Evolutionary conservation across 2,113 vertebrate species (phyloP).

Genomic region (Mus pahari): DNA sequence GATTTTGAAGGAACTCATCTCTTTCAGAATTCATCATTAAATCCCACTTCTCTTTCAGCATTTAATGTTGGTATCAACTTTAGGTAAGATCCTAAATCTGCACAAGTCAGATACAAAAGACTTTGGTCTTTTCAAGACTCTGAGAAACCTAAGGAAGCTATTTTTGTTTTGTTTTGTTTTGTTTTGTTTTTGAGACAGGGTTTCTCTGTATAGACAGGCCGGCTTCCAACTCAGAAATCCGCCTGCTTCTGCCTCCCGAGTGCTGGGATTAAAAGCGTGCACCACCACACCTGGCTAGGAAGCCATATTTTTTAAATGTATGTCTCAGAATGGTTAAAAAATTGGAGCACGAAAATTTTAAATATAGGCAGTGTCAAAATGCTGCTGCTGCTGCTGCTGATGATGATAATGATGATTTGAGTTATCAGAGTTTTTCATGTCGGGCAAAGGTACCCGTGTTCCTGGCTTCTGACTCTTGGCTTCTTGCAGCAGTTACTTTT

Average conservation of each 20-base stretch:
- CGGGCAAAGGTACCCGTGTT: background rate
- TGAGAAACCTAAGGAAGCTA: too few species aligned
- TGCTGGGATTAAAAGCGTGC: too few species aligned
- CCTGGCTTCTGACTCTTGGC: background rate
- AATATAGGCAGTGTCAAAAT: background rate
- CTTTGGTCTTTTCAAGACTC: background rate
- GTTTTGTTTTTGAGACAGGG: too few species aligned
- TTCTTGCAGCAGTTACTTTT: background rate
- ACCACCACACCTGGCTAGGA: too few species aligned
- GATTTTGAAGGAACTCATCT: background rate
- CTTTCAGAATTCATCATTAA: background rate
- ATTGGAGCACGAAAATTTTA: conserved; percentile 29
- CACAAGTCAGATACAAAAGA: background rate
- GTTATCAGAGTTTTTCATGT: background rate
- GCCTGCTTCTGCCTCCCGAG: too few species aligned
- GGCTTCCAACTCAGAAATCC: too few species aligned
- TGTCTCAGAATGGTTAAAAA: background rate
- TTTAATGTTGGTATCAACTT: conserved; percentile 20
- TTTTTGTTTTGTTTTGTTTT: too few species aligned
- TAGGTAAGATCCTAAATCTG: background rate
- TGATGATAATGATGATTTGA: background rate
- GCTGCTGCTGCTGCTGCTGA: background rate
- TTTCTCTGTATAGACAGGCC: too few species aligned
- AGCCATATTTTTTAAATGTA: background rate
- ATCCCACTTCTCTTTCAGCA: background rate